These are phyloP conservation scores for Delichon dasypus DNA, from an alignment of 2,797 vertebrate species.

Conservation along the genomic window DNA sequence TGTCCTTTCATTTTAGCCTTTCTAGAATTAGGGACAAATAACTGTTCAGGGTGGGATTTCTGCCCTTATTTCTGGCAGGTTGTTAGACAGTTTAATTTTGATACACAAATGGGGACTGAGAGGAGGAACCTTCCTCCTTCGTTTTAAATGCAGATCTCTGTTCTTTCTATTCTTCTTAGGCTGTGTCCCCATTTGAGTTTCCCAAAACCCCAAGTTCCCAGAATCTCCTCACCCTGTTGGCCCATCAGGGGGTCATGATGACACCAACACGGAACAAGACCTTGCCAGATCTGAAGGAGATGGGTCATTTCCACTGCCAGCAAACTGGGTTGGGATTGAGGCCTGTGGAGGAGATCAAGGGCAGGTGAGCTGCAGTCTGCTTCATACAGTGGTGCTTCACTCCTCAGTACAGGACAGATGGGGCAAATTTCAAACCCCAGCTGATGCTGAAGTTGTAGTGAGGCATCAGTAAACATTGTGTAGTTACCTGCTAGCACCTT, in stretches of 20 bases:
- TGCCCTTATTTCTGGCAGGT: neutral
- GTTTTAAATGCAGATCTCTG: neutral
- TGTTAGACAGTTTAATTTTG: neutral
- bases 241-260: conserved; percentile 85
- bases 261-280: conserved; percentile 79
- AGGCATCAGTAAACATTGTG: neutral
- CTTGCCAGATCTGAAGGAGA: conserved; percentile 81
- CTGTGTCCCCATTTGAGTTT: conserved; percentile 89
- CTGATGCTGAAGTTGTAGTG: neutral
- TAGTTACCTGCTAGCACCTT: neutral
- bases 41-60: neutral
- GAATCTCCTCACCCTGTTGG: conserved; percentile 82
- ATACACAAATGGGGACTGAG: neutral
- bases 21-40: neutral
- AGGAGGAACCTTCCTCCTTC: neutral
- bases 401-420: accelerated
- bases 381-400: neutral
- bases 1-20: neutral
- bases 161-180: conserved; percentile 64
- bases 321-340: conserved; percentile 69
- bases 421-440: neutral
- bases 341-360: conserved; percentile 76
- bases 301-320: conserved; percentile 75
- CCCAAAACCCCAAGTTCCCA: conserved; percentile 89
- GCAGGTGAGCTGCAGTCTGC: conserved; percentile 68